A percentile compares a stretch with the other conserved stretches of the same genome.
Evolutionary conservation across 2,113 vertebrate species (phyloP).

Genomic region (Stercorarius parasiticus): DNA sequence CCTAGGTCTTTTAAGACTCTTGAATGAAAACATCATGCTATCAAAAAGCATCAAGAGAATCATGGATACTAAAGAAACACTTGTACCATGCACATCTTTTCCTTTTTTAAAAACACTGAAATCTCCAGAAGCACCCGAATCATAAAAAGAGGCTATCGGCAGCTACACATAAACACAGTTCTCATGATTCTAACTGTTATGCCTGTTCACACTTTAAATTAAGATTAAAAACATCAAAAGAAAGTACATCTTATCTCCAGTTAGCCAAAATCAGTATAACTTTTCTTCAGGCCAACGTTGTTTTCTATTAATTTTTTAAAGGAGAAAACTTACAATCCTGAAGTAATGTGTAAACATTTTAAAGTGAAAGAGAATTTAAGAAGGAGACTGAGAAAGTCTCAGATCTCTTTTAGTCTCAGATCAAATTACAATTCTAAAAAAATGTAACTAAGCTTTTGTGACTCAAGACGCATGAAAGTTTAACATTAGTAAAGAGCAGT

Average conservation of each 20-base stretch:
- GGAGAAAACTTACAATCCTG: neutral
- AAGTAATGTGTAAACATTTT: neutral
- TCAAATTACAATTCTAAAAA: neutral
- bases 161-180: neutral
- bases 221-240: neutral
- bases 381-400: neutral
- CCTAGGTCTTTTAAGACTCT: neutral
- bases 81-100: neutral
- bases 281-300: neutral
- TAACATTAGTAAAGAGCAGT: neutral
- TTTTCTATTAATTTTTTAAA: neutral
- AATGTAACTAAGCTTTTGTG: neutral
- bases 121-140: neutral
- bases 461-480: neutral
- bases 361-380: neutral
- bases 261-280: neutral
- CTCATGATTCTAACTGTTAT: neutral
- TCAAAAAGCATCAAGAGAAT: neutral
- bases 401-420: neutral
- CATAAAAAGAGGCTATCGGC: neutral
- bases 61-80: neutral
- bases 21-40: neutral
- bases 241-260: neutral
- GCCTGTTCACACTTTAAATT: neutral
- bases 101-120: neutral